Base-by-base conservation (phyloP, 2,888 invertebrate species). In the Copidosoma aretas region DNA sequence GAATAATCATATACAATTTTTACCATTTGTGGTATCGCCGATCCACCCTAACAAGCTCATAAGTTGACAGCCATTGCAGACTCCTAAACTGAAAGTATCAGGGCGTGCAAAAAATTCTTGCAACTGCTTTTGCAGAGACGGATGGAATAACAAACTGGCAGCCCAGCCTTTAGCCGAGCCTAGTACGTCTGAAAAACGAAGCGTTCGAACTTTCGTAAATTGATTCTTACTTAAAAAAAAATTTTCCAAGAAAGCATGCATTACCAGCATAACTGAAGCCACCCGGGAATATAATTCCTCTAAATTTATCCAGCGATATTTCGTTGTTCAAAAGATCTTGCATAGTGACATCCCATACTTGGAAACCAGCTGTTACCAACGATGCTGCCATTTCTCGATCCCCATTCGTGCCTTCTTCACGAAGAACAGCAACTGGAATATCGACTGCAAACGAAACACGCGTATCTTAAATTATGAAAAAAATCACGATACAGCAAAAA, bases 101-200 rank as follows among this genome's bases (percentile, higher is more conserved):
- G 86, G 80, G 17, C 93, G 88, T 49, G 86, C 85, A 17, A 85
- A 77, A 84, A 98, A 99, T 64, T 87, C 86, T 24, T 89, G 85
- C 75, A 99, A 92, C 81, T 97, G 94, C 0, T 88, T 85, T 72
- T 88, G 87, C n/a, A 98, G 82, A 1, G 86, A 86, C 14, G 90
- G 87, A 76, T 95, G 93, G 83, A 94, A 96, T 51, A 93, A 84
- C 54, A 97, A 91, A 73, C 94, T 92, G 0, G 95, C 97, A 0
- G 98, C 97, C 98, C 98, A 98, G 51, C 98, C 98, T 86, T 97
- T 98, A 0, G 96, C 98, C 0, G 98, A 97, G 8, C 98, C 98
- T 61, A 98, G 86, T 0, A 98, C 98, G 83, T 95, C 95, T 92
- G 81, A 21, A 80, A 82, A 71, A 46, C n/a, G n/a, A 62, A 54